These are phyloP conservation scores for Rhineura floridana DNA, from an alignment of 2,113 vertebrate species.

Conservation along the genomic window DNA sequence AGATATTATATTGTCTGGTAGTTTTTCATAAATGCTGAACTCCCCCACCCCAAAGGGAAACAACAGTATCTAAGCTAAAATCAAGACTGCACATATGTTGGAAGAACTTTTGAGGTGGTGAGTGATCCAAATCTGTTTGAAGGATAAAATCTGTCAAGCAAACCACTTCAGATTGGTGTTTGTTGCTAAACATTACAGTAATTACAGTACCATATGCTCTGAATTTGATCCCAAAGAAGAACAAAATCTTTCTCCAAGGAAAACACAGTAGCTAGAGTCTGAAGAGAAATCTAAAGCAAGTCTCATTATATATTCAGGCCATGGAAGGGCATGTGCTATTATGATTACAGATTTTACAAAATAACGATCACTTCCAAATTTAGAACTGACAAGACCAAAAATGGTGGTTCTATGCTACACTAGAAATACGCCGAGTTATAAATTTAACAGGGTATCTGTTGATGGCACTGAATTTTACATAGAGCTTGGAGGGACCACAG, in stretches of 20 bases:
- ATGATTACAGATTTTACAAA: neutral
- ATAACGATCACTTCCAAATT: neutral
- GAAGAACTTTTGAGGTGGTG: neutral
- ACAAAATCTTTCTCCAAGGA: neutral
- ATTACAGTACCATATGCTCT: neutral
- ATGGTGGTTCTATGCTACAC: neutral
- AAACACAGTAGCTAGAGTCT: slow-evolving; percentile 1
- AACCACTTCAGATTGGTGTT: neutral
- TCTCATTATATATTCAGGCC: neutral
- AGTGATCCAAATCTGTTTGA: neutral
- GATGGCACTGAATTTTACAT: accelerated
- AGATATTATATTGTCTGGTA: neutral
- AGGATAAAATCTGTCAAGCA: neutral
- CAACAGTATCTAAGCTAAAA: neutral
- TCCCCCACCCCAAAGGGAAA: neutral
- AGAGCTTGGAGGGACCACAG: neutral
- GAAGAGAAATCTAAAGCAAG: neutral
- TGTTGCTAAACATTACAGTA: neutral
- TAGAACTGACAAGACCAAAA: neutral
- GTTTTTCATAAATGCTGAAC: no score
- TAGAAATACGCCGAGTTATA: neutral
- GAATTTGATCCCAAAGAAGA: neutral
- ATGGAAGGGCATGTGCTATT: neutral
- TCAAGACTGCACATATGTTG: neutral
- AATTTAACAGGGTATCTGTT: neutral